Conservation (phyloP, 1,140 invertebrate species). For the Eueides isabella region DNA sequence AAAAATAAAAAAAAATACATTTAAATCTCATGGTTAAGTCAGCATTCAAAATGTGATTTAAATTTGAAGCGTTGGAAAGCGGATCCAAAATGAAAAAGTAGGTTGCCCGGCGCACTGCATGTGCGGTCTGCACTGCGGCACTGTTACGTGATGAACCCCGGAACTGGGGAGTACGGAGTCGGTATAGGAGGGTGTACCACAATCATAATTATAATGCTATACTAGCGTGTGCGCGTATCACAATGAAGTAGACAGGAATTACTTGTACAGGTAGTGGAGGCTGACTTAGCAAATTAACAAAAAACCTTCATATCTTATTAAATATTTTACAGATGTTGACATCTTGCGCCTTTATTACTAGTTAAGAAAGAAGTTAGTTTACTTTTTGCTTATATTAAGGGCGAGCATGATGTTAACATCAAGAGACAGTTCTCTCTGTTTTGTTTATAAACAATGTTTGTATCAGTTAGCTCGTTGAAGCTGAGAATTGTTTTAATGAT, state of each 20-base stretch:
- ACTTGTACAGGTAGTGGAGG: neutral
- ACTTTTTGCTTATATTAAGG: too few relatives aligned
- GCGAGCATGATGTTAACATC: too few relatives aligned
- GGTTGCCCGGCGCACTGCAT: constrained; percentile 39
- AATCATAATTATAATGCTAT: constrained; percentile 15
- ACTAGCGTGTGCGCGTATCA: neutral
- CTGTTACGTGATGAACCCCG: constrained; percentile 64
- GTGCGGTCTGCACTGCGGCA: constrained; percentile 65
- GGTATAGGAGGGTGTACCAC: neutral
- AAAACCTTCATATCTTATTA: too few relatives aligned
- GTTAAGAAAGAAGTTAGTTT: too few relatives aligned
- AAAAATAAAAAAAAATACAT: too few relatives aligned
- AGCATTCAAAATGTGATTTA: neutral
- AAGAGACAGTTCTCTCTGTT: too few relatives aligned
- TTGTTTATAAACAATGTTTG: too few relatives aligned
- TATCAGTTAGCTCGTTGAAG: too few relatives aligned
- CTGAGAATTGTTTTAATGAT: too few relatives aligned
- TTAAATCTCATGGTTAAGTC: neutral
- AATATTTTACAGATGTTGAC: too few relatives aligned
- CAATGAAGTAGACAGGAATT: neutral
- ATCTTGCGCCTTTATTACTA: too few relatives aligned
- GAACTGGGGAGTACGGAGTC: constrained; percentile 27
- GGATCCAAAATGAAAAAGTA: constrained; percentile 36
- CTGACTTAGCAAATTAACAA: too few relatives aligned
- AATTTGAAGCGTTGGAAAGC: constrained; percentile 32